Conservation (phyloP, 2,888 invertebrate species). For the Ormyrus pomaceus region DNA sequence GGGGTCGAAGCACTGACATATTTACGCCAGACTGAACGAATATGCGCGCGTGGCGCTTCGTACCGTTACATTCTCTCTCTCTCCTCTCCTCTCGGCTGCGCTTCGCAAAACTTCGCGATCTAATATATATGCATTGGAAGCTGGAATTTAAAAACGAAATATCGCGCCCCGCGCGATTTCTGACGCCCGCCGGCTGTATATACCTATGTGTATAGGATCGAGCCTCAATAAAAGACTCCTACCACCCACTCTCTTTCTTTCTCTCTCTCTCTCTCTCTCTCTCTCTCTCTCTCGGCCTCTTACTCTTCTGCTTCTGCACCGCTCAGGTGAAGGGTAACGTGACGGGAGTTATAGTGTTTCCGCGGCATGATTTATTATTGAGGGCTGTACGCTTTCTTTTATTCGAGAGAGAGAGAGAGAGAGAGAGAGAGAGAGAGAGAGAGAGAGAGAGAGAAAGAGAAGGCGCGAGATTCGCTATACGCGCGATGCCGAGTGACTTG, state of each 20-base stretch:
- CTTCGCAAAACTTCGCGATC: neutral
- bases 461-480: constrained; percentile 27
- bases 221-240: constrained; percentile 33
- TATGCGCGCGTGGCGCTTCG: constrained; percentile 21
- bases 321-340: constrained; percentile 42
- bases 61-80: neutral
- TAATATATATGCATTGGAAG: constrained; percentile 51
- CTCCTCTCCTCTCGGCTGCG: too few relatives aligned
- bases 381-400: constrained; percentile 38
- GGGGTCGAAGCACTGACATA: constrained; percentile 49
- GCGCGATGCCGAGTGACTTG: neutral
- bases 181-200: neutral
- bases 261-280: neutral
- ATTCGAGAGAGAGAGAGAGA: constrained; percentile 17
- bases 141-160: constrained; percentile 51
- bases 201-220: constrained; percentile 3
- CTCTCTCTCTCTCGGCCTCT: too few relatives aligned
- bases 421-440: constrained; percentile 1
- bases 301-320: too few relatives aligned
- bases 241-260: neutral
- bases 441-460: neutral
- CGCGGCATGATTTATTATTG: constrained; percentile 50
- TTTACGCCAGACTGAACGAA: constrained; percentile 58
- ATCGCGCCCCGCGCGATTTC: constrained; percentile 10
- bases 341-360: constrained; percentile 53